Evolutionary conservation across 2,797 vertebrate species (phyloP).

Genomic region (Galago senegalensis): DNA sequence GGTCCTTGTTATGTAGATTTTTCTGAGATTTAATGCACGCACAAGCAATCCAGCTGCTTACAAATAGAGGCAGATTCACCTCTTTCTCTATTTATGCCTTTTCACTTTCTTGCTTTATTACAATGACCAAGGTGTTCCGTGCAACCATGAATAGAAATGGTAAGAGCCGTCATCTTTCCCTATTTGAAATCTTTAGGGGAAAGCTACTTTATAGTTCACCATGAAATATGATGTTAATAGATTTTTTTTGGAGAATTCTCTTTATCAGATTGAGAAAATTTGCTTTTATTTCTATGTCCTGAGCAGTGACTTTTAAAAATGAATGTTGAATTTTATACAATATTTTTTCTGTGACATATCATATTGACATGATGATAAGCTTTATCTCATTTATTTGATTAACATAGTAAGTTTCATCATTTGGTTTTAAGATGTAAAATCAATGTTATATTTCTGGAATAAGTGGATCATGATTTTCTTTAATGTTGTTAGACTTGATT

Average conservation of each 20-base stretch:
- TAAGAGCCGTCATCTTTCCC: neutral
- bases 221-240: neutral
- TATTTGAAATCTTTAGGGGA: neutral
- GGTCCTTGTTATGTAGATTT: neutral
- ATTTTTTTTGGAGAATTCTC: neutral
- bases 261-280: conserved; percentile 21
- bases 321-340: neutral
- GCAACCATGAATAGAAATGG: neutral
- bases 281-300: neutral
- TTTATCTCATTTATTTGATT: neutral
- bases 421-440: conserved; percentile 54
- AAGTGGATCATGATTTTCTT: neutral
- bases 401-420: neutral
- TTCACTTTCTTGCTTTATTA: conserved; percentile 49
- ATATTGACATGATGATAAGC: neutral
- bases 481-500: conserved; percentile 31
- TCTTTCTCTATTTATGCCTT: conserved; percentile 21
- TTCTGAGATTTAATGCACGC: conserved; percentile 13
- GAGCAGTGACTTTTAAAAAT: neutral
- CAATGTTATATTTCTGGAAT: neutral
- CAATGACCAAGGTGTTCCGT: neutral
- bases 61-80: neutral
- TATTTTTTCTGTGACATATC: neutral
- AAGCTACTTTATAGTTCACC: conserved; percentile 16
- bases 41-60: neutral